Evolutionary conservation across 2,888 invertebrate genomes (phyloP).

Genomic region (Philonicus albiceps): DNA sequence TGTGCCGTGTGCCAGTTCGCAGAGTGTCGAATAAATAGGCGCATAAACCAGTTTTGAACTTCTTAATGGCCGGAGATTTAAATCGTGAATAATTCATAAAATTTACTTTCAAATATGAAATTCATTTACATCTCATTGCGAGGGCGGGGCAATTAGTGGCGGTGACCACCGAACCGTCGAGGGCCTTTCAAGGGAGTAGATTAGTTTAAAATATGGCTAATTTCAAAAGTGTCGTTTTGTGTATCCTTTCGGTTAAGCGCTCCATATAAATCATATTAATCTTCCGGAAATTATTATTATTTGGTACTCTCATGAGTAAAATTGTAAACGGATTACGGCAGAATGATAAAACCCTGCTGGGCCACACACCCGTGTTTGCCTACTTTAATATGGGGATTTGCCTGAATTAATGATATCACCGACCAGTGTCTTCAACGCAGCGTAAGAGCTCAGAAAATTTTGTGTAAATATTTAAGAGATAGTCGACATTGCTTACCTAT

Average conservation of each 20-base stretch:
- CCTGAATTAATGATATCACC: constrained; percentile 33
- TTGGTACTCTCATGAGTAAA: constrained; percentile 46
- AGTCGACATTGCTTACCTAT: constrained; percentile 72
- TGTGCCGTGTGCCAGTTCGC: neutral
- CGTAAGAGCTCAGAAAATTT: neutral
- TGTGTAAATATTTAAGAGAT: constrained; percentile 8
- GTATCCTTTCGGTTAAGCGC: constrained; percentile 27
- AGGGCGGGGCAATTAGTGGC: constrained; percentile 13
- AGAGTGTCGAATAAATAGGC: constrained; percentile 17
- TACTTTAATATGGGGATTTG: constrained; percentile 28
- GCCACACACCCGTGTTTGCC: neutral
- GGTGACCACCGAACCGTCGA: constrained; percentile 17
- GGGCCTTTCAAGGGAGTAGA: constrained; percentile 2
- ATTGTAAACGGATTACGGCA: constrained; percentile 45
- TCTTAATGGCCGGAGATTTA: neutral
- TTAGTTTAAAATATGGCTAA: constrained; percentile 45
- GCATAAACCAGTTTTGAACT: constrained; percentile 9
- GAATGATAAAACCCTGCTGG: constrained; percentile 16
- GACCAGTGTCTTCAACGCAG: neutral
- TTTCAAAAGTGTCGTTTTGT: constrained; percentile 46
- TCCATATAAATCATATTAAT: constrained; percentile 48
- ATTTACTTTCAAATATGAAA: constrained; percentile 32
- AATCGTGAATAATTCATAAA: constrained; percentile 30
- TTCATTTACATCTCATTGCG: constrained; percentile 33
- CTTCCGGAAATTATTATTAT: constrained; percentile 45